Base-by-base conservation (phyloP, 2,888 invertebrate genomes). In the Bombylius major region DNA sequence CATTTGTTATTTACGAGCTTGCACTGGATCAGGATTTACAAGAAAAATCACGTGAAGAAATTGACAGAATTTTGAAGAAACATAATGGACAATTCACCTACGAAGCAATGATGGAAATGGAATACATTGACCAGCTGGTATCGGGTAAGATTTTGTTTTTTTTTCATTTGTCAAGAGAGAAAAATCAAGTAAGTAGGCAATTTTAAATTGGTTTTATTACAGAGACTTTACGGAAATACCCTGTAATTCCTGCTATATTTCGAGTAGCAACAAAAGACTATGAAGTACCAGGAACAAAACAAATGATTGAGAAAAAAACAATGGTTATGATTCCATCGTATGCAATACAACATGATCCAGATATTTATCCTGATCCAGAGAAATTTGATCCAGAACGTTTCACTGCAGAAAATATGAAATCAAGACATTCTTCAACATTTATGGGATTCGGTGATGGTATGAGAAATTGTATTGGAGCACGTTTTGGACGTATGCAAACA, bases 211-310 rank as follows among this genome's bases (percentile, higher is more conserved):
- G 5, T 14, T 64, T 63, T 9, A 64, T 8, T 23, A 23, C 11
- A 73, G 78, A 78, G 64, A 70, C 76, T 0, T 63, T 78, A 5
- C 67, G 78, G 12, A 67, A 73, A 52, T 76, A 76, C 62, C 76
- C 78, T 7, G 58, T 73, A 3, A 9, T n/a, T n/a, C 61, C 68
- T 0, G 58, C 66, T 1, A 57, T 76, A 0, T 68, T 69, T 1
- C 68, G 76, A 46, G 47, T 65, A 4, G 67, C 75, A 39, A 60
- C 57, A 8, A 65, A 66, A 42, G 67, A 71, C 45, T 75, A 72
- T 59, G 53, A 57, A 34, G 55, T 76, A 3, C 66, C 70, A 3
- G 63, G 61, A 1, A 65, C 64, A 0, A 61, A 69, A 14, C 56
- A 69, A 0, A 59, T 65, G 0, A 57, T 75, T 4, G 66, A 70